Evolutionary conservation across 2,797 vertebrate genomes (phyloP).

Genomic region (Artibeus jamaicensis): DNA sequence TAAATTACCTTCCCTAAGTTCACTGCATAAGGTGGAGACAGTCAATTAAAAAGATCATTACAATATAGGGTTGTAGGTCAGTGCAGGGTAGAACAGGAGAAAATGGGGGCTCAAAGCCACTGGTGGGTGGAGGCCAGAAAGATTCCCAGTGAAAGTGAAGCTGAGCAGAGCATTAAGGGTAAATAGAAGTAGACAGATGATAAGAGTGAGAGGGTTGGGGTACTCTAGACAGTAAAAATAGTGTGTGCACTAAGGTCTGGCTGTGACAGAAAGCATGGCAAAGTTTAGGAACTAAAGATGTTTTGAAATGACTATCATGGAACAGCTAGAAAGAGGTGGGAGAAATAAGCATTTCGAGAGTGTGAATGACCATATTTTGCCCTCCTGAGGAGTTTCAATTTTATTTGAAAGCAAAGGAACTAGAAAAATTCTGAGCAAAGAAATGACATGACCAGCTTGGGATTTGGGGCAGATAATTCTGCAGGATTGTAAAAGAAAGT

Average conservation of each 20-base stretch:
- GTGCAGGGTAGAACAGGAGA: background rate
- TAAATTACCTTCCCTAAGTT: slow-evolving; percentile 1
- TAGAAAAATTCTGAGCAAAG: background rate
- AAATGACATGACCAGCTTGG: background rate
- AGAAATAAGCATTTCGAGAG: background rate
- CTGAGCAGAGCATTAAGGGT: background rate
- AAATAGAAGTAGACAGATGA: background rate
- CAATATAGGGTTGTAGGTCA: background rate
- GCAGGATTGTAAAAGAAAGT: background rate
- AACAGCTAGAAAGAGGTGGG: background rate
- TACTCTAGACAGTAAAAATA: background rate
- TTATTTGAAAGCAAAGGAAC: background rate
- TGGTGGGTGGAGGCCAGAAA: background rate
- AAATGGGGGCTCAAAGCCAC: background rate
- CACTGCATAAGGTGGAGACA: background rate
- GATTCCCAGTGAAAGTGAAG: background rate
- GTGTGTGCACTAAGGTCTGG: background rate
- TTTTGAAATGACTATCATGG: background rate
- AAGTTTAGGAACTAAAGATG: background rate
- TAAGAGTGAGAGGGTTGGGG: background rate
- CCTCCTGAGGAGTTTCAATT: background rate
- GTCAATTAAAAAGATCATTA: slow-evolving; percentile 22
- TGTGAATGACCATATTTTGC: background rate
- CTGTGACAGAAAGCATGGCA: background rate
- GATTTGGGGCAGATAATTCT: background rate